Percentiles rank a stretch among this genome's conserved stretches.
Evolutionary conservation across 2,888 invertebrate genomes (phyloP).

Genomic region (Caenorhabditis sp.): DNA sequence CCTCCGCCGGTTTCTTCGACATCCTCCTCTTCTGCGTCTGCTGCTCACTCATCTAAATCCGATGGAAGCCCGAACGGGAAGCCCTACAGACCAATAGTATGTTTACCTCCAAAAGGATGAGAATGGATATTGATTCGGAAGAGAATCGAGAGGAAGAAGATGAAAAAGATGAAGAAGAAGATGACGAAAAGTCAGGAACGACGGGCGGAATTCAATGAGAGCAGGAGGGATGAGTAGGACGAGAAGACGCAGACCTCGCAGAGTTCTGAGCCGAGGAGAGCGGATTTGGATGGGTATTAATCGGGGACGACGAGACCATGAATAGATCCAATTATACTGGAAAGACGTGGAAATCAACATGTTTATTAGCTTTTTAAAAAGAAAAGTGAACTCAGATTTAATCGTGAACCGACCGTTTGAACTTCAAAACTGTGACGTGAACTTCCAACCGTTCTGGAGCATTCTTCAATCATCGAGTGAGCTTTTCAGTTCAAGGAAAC

Average conservation of each 20-base stretch:
- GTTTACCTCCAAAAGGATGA: background rate
- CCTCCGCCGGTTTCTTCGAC: slow-evolving; percentile 25
- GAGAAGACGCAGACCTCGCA: background rate
- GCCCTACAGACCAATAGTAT: background rate
- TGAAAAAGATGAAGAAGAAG: background rate
- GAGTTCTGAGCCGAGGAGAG: slow-evolving; percentile 10
- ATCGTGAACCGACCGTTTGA: too few relatives aligned
- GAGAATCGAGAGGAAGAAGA: background rate
- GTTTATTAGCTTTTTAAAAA: too few relatives aligned
- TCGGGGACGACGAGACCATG: background rate
- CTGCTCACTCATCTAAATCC: slow-evolving; percentile 10
- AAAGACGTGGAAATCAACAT: too few relatives aligned
- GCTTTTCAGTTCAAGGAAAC: too few relatives aligned
- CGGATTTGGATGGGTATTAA: slow-evolving; percentile 11
- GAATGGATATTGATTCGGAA: background rate
- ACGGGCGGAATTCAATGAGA: background rate
- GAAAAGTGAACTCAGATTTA: too few relatives aligned
- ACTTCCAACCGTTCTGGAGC: too few relatives aligned
- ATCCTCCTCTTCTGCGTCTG: slow-evolving; percentile 24
- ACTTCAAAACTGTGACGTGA: too few relatives aligned
- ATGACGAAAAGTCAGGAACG: background rate
- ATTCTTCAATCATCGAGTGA: too few relatives aligned
- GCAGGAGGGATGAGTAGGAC: background rate
- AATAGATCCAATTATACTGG: slow-evolving; percentile 2
- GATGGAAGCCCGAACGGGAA: background rate